Evolutionary conservation across 2,888 invertebrate species (phyloP).

Genomic region (Lasioglossum calceatum): DNA sequence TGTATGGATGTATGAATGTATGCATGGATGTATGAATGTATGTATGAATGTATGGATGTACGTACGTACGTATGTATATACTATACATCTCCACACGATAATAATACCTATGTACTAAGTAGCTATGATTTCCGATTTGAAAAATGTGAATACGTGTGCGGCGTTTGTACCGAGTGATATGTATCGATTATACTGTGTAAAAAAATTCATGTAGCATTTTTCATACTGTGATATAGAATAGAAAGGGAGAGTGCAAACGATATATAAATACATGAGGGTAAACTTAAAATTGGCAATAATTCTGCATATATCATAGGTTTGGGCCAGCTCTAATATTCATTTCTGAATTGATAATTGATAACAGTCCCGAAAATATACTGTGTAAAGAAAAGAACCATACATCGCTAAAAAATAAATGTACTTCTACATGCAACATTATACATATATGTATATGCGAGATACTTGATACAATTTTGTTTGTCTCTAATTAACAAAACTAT

Average conservation of each 20-base stretch:
- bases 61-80: background rate
- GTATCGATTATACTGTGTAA: slow-evolving; percentile 57
- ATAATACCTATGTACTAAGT: slow-evolving; percentile 52
- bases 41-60: background rate
- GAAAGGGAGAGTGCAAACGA: slow-evolving; percentile 54
- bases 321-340: slow-evolving; percentile 20
- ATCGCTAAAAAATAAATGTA: slow-evolving; percentile 5
- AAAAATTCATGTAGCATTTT: slow-evolving; percentile 71
- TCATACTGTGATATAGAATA: slow-evolving; percentile 77
- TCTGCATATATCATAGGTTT: slow-evolving; percentile 42
- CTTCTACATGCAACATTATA: background rate
- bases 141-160: slow-evolving; percentile 58
- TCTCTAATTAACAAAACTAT: slow-evolving; percentile 21
- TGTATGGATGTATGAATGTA: background rate
- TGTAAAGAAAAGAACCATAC: background rate
- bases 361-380: background rate
- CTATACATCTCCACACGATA: background rate
- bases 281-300: slow-evolving; percentile 56
- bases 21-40: slow-evolving; percentile 26
- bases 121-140: slow-evolving; percentile 51
- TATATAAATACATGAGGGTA: slow-evolving; percentile 41
- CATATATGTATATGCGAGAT: slow-evolving; percentile 3
- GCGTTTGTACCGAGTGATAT: slow-evolving; percentile 70
- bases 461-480: slow-evolving; percentile 1
- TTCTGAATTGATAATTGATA: background rate